phyloP scores from a whole-genome alignment of 2,888 invertebrate species.

The Synergus laeviventris region DNA sequence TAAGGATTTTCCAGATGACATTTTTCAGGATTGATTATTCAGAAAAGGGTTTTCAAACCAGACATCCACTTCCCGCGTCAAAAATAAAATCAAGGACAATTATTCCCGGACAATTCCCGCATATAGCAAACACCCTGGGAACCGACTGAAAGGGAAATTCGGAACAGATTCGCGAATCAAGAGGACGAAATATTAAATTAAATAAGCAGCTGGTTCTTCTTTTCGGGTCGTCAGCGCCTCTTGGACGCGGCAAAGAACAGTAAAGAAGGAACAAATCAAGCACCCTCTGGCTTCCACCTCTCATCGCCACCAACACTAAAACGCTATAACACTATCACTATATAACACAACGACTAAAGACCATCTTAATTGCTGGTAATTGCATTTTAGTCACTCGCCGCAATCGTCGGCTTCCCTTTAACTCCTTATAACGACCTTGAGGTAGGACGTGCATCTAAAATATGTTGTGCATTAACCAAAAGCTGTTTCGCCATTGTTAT shows the following conservation, averaged over 20 bases:
- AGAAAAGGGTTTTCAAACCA: too few species aligned
- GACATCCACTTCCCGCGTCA: too few species aligned
- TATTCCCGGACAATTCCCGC: too few species aligned
- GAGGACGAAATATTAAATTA: conserved; percentile 6
- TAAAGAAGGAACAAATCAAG: conserved; percentile 17
- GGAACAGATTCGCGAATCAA: neutral
- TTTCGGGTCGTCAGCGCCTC: conserved; percentile 18
- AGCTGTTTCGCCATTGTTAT: neutral
- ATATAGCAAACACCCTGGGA: too few species aligned
- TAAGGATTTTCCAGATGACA: too few species aligned
- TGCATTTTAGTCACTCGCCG: conserved; percentile 38
- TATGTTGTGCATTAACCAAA: conserved; percentile 24
- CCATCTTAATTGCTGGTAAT: conserved; percentile 34
- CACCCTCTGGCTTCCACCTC: conserved; percentile 26
- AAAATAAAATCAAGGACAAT: too few species aligned
- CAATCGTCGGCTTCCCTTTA: conserved; percentile 36
- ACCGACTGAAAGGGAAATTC: neutral
- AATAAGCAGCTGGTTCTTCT: conserved; percentile 17
- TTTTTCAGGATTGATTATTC: too few species aligned
- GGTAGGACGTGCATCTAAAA: conserved; percentile 34
- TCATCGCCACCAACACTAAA: conserved; percentile 24
- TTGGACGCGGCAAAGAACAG: neutral
- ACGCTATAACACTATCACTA: conserved; percentile 3
- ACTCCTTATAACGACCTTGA: conserved; percentile 2
- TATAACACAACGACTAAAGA: conserved; percentile 29